Evolutionary conservation across 2,888 invertebrate genomes (phyloP), one percentile per base, ranked within the genome.

Genomic region (Labia minor): DNA sequence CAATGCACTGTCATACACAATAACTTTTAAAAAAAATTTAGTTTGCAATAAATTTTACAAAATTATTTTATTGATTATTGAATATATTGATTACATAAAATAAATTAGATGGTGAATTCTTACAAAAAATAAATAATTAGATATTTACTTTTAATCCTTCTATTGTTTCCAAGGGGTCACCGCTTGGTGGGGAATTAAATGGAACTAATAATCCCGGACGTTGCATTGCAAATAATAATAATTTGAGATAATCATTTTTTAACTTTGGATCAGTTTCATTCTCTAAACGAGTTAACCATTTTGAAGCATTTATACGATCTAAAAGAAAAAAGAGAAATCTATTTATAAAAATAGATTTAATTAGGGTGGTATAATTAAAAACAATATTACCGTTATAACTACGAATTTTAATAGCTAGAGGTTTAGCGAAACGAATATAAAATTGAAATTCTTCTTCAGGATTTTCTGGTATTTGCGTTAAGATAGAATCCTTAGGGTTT

Each of bases 171-270:
- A 79, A 70, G 6, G 70, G 68, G 19, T 75, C 75, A 21, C 74
- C 72, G 0, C 73, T 71, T 1, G 81, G 80, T 69, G 77, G 72
- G 63, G 77, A 74, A 1, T 73, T 71, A 69, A 81, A 81, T 19
- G 78, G 77, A 4, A 79, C 79, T 3, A 74, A 73, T 11, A 81
- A 73, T 68, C 72, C 74, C 67, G 76, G 73, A 6, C 76, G 72
- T 71, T 81, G 80, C 69, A 81, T 72, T 1, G 77, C 77, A 67
- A 79, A 78, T 1, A 81, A 73, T 18, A 81, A 72, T 21, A 81
- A 72, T 72, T 81, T 80, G 1, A 80, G 71, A 68, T 79, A 79
- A 67, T 78, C 76, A 1, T 76, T 76, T 63, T 76, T 72, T 21
- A 77, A 71, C 62, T 74, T 72, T 62, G 14, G 63, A 76, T 73